Evolutionary conservation across 2,113 vertebrate genomes (phyloP).

Genomic region (Pyxicephalus adspersus): DNA sequence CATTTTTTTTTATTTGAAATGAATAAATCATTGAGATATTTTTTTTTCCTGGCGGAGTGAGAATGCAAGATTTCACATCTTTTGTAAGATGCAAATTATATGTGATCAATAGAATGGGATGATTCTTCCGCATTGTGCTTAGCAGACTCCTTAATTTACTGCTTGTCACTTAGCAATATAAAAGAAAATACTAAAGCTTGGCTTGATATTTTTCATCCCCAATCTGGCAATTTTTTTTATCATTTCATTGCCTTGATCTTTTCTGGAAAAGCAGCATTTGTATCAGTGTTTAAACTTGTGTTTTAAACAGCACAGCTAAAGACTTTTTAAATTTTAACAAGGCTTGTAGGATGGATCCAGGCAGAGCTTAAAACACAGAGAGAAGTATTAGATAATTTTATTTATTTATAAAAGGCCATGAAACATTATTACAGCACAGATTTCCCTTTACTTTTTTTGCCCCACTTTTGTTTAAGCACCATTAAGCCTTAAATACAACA

Average conservation of each 20-base stretch:
- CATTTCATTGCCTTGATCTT: conserved; percentile 67
- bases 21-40: conserved; percentile 97
- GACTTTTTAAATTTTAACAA: conserved; percentile 65
- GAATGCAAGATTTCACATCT: conserved; percentile 93
- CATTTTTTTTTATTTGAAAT: conserved; percentile 87
- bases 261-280: conserved; percentile 53
- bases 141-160: conserved; percentile 77
- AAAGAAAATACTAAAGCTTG: conserved; percentile 55
- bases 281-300: conserved; percentile 47
- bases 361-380: neutral
- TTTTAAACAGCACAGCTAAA: conserved; percentile 61
- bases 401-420: conserved; percentile 23
- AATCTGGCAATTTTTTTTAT: conserved; percentile 42
- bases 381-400: conserved; percentile 22
- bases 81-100: conserved; percentile 94
- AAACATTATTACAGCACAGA: too few species aligned
- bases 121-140: conserved; percentile 74
- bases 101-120: conserved; percentile 92
- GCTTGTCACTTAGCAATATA: conserved; percentile 68
- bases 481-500: too few species aligned
- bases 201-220: conserved; percentile 69
- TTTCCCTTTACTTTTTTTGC: too few species aligned
- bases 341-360: conserved; percentile 56
- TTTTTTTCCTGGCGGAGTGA: conserved; percentile 86
- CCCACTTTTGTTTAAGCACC: too few species aligned